These are phyloP conservation scores for Tupaia tana DNA, from an alignment of 2,113 vertebrate genomes.

Conservation along the genomic window DNA sequence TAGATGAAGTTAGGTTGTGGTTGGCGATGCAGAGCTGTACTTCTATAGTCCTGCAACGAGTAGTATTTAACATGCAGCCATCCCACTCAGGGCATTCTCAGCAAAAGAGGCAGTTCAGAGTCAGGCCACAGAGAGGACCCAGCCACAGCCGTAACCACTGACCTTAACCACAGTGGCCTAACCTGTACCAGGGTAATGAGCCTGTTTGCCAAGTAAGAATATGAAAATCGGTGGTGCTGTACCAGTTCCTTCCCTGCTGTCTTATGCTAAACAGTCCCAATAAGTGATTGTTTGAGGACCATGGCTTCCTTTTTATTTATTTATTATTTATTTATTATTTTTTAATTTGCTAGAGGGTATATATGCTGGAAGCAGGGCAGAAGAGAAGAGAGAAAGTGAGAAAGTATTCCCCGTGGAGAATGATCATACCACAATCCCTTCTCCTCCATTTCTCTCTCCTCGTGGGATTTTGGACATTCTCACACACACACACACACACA, in stretches of 20 bases:
- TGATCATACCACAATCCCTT: too few relatives aligned
- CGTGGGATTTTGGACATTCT: too few relatives aligned
- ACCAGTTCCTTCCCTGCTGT: not conserved
- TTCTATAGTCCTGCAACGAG: not conserved
- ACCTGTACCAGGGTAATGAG: not conserved
- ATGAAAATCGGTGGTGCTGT: not conserved
- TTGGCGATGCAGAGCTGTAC: not conserved
- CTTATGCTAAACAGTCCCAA: not conserved
- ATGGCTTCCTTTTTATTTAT: not conserved
- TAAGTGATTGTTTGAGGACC: not conserved
- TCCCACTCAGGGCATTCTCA: not conserved
- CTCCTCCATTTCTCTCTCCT: too few relatives aligned
- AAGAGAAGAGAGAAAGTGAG: too few relatives aligned
- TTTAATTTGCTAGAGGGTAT: too few relatives aligned
- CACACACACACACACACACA: too few relatives aligned
- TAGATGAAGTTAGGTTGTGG: not conserved
- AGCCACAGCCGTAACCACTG: not conserved
- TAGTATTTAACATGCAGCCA: not conserved
- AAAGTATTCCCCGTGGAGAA: too few relatives aligned
- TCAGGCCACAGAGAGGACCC: not conserved
- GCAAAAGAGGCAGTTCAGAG: not conserved
- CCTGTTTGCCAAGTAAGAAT: not conserved
- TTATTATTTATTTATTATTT: too few relatives aligned
- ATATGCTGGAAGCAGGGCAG: too few relatives aligned
- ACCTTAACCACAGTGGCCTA: not conserved